Conservation (phyloP, 92 coral and sea anemone genomes). For the Umimayanthus chanpuru region DNA sequence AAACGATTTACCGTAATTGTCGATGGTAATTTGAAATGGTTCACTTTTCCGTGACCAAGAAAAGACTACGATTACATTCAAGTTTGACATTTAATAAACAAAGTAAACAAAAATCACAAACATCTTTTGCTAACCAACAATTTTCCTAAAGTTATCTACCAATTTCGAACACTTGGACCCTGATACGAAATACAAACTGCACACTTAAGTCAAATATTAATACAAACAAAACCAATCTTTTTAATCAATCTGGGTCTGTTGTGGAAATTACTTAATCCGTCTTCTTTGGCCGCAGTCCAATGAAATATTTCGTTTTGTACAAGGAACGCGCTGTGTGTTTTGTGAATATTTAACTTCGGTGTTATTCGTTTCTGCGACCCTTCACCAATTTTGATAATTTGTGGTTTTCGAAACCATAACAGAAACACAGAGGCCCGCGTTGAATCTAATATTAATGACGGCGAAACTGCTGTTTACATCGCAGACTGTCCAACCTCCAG, state of each 20-base stretch:
- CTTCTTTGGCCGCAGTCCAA: background rate
- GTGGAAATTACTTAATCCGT: background rate
- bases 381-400: background rate
- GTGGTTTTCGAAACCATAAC: conserved; percentile 4
- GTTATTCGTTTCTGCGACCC: background rate
- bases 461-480: background rate
- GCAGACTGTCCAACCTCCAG: too few relatives aligned
- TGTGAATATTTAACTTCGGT: conserved; percentile 11
- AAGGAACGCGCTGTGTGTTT: background rate
- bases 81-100: conserved; percentile 14
- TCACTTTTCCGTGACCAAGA: background rate
- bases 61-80: background rate
- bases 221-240: background rate
- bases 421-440: background rate
- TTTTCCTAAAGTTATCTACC: background rate
- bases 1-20: background rate
- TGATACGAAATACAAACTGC: background rate
- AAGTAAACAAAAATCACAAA: background rate
- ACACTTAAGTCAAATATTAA: background rate
- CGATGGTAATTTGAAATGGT: background rate
- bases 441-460: conserved; percentile 25
- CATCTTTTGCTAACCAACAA: background rate
- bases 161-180: background rate
- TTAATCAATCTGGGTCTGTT: background rate
- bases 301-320: background rate